These are phyloP conservation scores for Cryptoblepharus egeriae DNA, from an alignment of 2,797 vertebrate genomes.

Conservation along the genomic window DNA sequence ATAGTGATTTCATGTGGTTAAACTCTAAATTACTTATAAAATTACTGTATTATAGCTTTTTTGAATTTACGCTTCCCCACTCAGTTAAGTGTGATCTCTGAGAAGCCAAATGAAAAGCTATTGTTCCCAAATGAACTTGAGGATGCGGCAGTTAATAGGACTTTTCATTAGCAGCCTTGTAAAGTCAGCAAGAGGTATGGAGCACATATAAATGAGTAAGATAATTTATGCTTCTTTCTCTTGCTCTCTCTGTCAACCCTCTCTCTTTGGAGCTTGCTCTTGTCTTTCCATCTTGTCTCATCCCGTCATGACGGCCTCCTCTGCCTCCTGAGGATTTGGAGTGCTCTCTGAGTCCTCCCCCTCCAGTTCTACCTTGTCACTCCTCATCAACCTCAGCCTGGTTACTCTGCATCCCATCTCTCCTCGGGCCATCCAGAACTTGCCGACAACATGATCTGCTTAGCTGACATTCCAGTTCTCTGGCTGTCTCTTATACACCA, in stretches of 20 bases:
- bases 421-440: not conserved
- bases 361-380: not conserved
- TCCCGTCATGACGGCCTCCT: not conserved
- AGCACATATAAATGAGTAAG: not conserved
- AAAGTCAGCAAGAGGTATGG: conserved; percentile 10
- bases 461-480: not conserved
- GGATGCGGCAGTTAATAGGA: conserved; percentile 7
- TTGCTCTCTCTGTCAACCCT: not conserved
- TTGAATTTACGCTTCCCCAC: conserved; percentile 3
- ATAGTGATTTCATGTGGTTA: too few species aligned
- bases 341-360: conserved; percentile 9
- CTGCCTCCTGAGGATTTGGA: not conserved
- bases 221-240: conserved; percentile 11
- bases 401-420: conserved; percentile 18
- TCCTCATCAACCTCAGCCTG: conserved; percentile 14
- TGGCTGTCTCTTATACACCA: not conserved
- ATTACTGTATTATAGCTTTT: too few species aligned
- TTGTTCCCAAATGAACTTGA: conserved; percentile 1
- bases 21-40: too few species aligned
- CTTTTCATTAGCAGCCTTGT: not conserved
- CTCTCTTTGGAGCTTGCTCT: not conserved
- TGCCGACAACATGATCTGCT: not conserved
- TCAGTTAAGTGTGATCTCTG: not conserved
- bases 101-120: not conserved
- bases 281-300: conserved; percentile 27